Evolutionary conservation across 2,113 vertebrate genomes (phyloP).

Genomic region (Periophthalmus modestus): DNA sequence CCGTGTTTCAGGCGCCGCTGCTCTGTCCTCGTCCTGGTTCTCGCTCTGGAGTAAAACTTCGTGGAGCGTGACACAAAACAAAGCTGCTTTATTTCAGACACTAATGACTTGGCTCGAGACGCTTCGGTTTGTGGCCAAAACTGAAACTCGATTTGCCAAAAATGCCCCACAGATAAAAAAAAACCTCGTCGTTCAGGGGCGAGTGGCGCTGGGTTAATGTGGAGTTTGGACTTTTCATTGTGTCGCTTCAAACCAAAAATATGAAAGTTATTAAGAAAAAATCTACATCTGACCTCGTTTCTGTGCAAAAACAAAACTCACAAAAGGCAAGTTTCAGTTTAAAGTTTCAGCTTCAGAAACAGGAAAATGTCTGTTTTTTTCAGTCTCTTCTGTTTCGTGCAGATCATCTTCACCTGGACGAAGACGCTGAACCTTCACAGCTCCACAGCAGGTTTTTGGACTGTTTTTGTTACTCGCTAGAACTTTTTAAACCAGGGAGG

Average conservation of each 20-base stretch:
- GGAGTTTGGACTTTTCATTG: constrained; percentile 31
- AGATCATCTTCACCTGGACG: no score
- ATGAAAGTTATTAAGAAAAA: constrained; percentile 2
- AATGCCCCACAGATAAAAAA: constrained; percentile 26
- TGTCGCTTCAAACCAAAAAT: constrained; percentile 24
- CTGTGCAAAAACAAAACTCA: constrained; percentile 1
- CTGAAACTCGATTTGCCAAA: constrained; percentile 42
- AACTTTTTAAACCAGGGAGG: neutral
- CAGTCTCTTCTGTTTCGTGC: no score
- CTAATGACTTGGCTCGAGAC: constrained; percentile 62
- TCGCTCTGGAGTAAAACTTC: constrained; percentile 64
- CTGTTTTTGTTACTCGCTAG: neutral
- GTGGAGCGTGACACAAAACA: constrained; percentile 68
- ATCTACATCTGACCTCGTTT: constrained; percentile 5
- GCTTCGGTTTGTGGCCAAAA: constrained; percentile 32
- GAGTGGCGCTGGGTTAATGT: constrained; percentile 15
- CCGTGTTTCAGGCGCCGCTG: no score
- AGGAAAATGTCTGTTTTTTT: no score
- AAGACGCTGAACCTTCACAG: no score
- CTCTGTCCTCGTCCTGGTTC: no score
- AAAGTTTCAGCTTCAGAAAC: no score
- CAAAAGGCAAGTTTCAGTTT: no score
- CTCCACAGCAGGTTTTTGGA: neutral
- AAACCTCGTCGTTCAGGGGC: neutral
- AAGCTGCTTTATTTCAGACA: constrained; percentile 67